Evolutionary conservation across 2,888 invertebrate species (phyloP), one percentile per base, ranked within the genome.

Genomic region (Graphium colonna): DNA sequence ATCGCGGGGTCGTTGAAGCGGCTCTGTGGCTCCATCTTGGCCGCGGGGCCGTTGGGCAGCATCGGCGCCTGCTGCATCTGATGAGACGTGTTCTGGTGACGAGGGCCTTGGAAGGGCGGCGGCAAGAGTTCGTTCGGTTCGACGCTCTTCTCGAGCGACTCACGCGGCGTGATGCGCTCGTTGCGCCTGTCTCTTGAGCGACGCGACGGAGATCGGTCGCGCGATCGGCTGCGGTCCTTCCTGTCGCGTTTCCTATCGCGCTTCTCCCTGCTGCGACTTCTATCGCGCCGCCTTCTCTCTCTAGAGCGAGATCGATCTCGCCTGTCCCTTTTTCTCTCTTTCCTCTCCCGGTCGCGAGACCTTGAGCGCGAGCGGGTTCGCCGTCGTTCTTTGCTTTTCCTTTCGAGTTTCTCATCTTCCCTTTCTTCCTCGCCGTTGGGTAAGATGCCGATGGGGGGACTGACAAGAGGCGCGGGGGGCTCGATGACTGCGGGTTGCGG

Each of bases 191-290:
- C 88, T 16, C 92, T 86, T 38, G 92, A 61, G 74, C 91, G 63
- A 75, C 92, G 60, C 75, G 87, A 59, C 0, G 81, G 81, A 0
- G 85, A 83, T 0, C 91, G 89, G 1, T 91, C 89, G 3, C 91
- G 90, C n/a, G 91, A 90, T 13, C 92, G 83, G 58, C 91, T 91
- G 56, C 91, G 88, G 39, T 91, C 90, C 60, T 85, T 88, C 18
- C 91, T 78, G 52, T 90, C 86, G 1, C 91, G 77, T 49, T 90
- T 84, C 48, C 91, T 78, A 60, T 80, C 79, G n/a, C 84, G 75
- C 7, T 82, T 67, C 59, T 92, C 92, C 17, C 93, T 79, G 61
- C 92, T 91, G 41, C 93, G 89, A 55, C 93, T 91, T 36, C 93
- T 91, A 50, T 92, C 87, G 63, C 76, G 91, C 21, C 91, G 90